Evolutionary conservation across 2,113 vertebrate species (phyloP), one percentile per base, ranked within the genome.

Genomic region (Elachura formosa): DNA sequence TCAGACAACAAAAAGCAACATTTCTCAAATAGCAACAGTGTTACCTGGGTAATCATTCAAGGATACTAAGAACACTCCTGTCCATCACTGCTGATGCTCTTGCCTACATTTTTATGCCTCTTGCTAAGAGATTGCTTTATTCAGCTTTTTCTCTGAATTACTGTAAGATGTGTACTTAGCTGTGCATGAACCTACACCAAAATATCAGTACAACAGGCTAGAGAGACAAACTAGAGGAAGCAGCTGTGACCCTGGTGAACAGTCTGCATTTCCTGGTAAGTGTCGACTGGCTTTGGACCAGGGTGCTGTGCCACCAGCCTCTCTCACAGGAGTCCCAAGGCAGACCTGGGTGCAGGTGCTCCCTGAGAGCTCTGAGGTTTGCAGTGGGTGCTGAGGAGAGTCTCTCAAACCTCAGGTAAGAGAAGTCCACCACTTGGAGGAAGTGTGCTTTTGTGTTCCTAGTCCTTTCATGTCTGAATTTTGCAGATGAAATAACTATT

Each of bases 1-100:
- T 72, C 93, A 93, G 82, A 94, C 54, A 36, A 55, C 79, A 54
- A 34, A 94, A 75, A 63, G 38, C 48, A 59, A 24, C 23, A 4
- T 83, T 66, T 88, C 34, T 74, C 68, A 86, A 62, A 76, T 11
- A 84, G 43, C 9, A 45, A 45, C 21, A 51, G 29, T 33, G 41
- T 81, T 67, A 72, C 31, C n/a, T 81, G 31, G 26, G 31, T 75
- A 87, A 74, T 88, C 0, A 0, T 59, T 84, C 61, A 41, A 74
- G 55, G 28, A 36, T 12, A 13, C 22, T 11, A 31, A 51, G 48
- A 92, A 49, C 26, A 77, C 33, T 54, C 13, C 22, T 15, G n/a
- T 69, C 66, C 9, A 4, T 31, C 68, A 40, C 34, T 86, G 29
- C 26, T 84, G 54, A 33, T 58, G 55, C 28, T 74, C 29, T 89